phyloP scores from a whole-genome alignment of 2,113 vertebrate species.

The Zootoca vivipara region DNA sequence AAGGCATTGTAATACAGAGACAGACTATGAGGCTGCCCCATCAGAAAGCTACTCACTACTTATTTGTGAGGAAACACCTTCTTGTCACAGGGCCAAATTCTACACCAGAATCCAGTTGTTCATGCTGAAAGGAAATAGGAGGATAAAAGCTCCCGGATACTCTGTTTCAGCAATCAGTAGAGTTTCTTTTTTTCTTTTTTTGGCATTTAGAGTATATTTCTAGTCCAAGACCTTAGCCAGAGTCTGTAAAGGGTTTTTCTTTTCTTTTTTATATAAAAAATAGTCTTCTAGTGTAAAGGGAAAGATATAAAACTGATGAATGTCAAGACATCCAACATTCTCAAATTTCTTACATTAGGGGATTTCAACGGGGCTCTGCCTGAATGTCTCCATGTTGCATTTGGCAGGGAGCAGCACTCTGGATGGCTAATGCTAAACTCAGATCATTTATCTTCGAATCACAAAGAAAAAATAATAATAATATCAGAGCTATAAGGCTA shows the following conservation, averaged over 20 bases:
- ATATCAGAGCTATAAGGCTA: slow-evolving; percentile 41
- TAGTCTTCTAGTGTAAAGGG: slow-evolving; percentile 64
- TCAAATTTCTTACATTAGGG: slow-evolving; percentile 58
- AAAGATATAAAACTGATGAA: slow-evolving; percentile 71
- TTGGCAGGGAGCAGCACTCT: slow-evolving; percentile 61
- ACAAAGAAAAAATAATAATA: slow-evolving; percentile 2
- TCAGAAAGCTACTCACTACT: background rate
- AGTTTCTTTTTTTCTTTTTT: slow-evolving; percentile 29
- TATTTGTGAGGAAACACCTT: slow-evolving; percentile 53
- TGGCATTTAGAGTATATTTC: slow-evolving; percentile 61
- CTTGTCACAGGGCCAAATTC: slow-evolving; percentile 48
- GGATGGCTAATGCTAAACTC: slow-evolving; percentile 59
- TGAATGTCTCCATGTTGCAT: slow-evolving; percentile 59
- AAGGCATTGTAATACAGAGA: background rate
- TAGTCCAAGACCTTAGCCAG: slow-evolving; percentile 64
- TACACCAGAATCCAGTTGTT: slow-evolving; percentile 69
- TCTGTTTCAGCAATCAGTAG: slow-evolving; percentile 72
- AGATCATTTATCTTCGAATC: slow-evolving; percentile 60
- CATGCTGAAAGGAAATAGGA: slow-evolving; percentile 57
- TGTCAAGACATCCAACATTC: slow-evolving; percentile 58
- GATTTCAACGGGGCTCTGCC: slow-evolving; percentile 57
- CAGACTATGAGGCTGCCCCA: background rate
- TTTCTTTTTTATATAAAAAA: background rate
- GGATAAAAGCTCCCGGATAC: slow-evolving; percentile 57
- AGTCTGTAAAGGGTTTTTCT: slow-evolving; percentile 57